Percentiles rank a stretch among this genome's conserved stretches.
phyloP scores from a whole-genome alignment of 2,888 invertebrate species.

The Polyommatus icarus region DNA sequence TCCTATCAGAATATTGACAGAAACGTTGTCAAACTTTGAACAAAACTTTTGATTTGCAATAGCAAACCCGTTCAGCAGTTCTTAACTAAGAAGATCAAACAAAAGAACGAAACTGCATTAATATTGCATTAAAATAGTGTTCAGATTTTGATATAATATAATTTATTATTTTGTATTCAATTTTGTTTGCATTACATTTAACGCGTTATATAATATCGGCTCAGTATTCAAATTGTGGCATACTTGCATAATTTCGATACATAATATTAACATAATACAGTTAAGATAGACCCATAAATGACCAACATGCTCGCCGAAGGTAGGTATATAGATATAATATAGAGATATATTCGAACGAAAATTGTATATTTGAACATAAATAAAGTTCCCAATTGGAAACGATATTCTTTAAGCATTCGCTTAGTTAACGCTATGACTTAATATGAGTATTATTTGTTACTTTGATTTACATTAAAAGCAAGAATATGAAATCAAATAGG shows the following conservation, averaged over 20 bases:
- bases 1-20: too few relatives aligned
- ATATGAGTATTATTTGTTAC: neutral
- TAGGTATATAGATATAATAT: neutral
- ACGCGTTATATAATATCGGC: slow-evolving; percentile 19
- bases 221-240: slow-evolving; percentile 22
- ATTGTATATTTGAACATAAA: neutral
- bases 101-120: too few relatives aligned
- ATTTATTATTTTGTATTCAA: neutral
- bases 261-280: slow-evolving; percentile 18
- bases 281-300: slow-evolving; percentile 7
- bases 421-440: neutral
- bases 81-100: neutral
- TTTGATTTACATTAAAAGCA: too few relatives aligned
- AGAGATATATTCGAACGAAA: neutral
- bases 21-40: too few relatives aligned
- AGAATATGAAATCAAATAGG: too few relatives aligned
- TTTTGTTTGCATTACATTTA: slow-evolving; percentile 10
- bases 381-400: neutral
- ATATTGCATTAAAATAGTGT: too few relatives aligned
- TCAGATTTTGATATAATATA: neutral
- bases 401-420: neutral
- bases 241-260: slow-evolving; percentile 26
- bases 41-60: too few relatives aligned
- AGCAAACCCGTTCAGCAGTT: too few relatives aligned
- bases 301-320: neutral